phyloP scores from a whole-genome alignment of 2,797 vertebrate species.

The Melanotaenia trifasciata region DNA sequence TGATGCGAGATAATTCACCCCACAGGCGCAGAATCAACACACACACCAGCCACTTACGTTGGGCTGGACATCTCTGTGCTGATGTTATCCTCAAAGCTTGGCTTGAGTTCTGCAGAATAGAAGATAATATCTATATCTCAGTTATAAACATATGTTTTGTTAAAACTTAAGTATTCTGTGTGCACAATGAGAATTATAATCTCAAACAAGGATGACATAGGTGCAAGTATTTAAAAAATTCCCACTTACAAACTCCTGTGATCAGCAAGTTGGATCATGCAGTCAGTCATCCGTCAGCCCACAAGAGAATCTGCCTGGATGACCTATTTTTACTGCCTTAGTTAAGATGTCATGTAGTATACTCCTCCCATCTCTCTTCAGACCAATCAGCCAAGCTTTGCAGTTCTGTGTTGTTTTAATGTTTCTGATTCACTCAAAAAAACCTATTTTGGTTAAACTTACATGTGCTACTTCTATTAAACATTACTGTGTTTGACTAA shows the following conservation, averaged over 20 bases:
- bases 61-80: conserved; percentile 56
- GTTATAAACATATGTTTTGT: no score
- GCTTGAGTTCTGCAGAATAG: conserved; percentile 19
- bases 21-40: neutral
- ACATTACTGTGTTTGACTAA: neutral
- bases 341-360: conserved; percentile 19
- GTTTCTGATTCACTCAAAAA: neutral
- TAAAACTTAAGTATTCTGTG: neutral
- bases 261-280: conserved; percentile 7
- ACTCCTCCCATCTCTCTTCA: conserved; percentile 49
- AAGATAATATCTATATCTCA: neutral
- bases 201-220: neutral
- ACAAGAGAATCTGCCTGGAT: conserved; percentile 2
- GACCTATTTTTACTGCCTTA: conserved; percentile 68
- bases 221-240: neutral
- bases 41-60: conserved; percentile 52
- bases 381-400: conserved; percentile 56
- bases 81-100: conserved; percentile 13
- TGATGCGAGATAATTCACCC: conserved; percentile 2
- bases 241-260: conserved; percentile 39
- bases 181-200: neutral
- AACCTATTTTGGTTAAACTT: neutral
- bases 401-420: neutral
- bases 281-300: conserved; percentile 26
- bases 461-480: neutral